Conservation (phyloP, 2,113 vertebrate genomes). For the Microcebus murinus region DNA sequence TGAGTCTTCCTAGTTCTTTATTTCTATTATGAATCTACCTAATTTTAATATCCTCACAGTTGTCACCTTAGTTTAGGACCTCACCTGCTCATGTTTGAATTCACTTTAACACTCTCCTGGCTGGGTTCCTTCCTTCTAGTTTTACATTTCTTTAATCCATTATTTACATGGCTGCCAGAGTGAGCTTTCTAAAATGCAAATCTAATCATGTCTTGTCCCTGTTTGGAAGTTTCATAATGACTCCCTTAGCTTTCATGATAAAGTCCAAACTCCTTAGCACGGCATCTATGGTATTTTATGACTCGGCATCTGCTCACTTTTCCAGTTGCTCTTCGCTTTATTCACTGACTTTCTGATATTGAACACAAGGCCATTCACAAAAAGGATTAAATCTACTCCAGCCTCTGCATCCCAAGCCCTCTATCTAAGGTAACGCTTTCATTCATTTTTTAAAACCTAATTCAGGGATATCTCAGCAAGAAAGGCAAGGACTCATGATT, state of each 20-base stretch:
- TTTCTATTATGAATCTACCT: slow-evolving; percentile 33
- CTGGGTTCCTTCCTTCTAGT: slow-evolving; percentile 60
- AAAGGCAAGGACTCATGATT: not conserved
- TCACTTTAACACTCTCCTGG: slow-evolving; percentile 60
- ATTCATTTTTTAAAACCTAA: not conserved
- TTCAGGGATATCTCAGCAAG: not conserved
- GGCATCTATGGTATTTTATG: slow-evolving; percentile 64
- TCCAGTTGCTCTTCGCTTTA: slow-evolving; percentile 17
- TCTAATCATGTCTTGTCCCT: slow-evolving; percentile 72
- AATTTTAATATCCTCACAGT: slow-evolving; percentile 47
- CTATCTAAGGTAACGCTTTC: not conserved
- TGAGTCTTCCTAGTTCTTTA: not conserved
- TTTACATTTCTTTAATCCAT: slow-evolving; percentile 78
- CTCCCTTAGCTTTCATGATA: slow-evolving; percentile 71
- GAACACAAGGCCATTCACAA: not conserved
- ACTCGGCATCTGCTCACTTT: slow-evolving; percentile 51
- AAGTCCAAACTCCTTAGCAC: slow-evolving; percentile 68
- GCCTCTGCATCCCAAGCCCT: accelerated
- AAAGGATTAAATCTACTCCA: not conserved
- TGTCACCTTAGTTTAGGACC: slow-evolving; percentile 47
- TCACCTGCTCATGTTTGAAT: slow-evolving; percentile 55
- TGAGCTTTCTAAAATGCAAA: slow-evolving; percentile 76
- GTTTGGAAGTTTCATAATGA: slow-evolving; percentile 71
- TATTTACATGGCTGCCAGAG: slow-evolving; percentile 74
- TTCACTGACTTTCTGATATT: not conserved